Evolutionary conservation across 1,140 invertebrate species (phyloP).

Genomic region (Pseudachorutes palmiensis): DNA sequence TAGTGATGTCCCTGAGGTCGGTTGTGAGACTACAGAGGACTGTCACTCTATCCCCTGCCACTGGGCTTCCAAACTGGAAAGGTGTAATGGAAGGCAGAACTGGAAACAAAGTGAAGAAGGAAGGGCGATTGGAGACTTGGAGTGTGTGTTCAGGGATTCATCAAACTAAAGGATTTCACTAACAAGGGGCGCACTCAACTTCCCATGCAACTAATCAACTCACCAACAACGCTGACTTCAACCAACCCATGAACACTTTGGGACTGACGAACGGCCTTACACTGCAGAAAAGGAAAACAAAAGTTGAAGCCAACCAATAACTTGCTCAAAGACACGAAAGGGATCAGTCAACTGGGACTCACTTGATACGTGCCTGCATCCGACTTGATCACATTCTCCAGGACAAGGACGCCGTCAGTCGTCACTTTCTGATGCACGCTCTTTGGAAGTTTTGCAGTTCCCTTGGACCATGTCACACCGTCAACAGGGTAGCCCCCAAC

Average conservation of each 20-base stretch:
- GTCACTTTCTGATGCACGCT: not conserved
- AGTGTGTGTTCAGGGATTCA: not conserved
- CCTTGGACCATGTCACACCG: not conserved
- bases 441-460: not conserved
- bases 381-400: not conserved
- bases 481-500: not conserved
- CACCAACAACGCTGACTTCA: not conserved
- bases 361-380: conserved; percentile 1
- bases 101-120: too few relatives aligned
- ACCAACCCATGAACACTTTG: not conserved
- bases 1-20: not conserved
- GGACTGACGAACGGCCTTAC: not conserved
- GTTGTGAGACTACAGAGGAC: conserved; percentile 7
- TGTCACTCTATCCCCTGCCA: not conserved
- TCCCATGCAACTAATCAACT: too few relatives aligned
- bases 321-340: too few relatives aligned
- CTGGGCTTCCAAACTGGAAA: not conserved
- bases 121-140: not conserved
- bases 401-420: not conserved
- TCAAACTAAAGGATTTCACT: not conserved
- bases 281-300: not conserved
- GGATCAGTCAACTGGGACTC: not conserved
- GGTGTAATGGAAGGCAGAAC: conserved; percentile 1
- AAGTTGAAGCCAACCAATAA: not conserved
- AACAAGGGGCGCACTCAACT: not conserved